Conservation (phyloP, 2,797 vertebrate genomes). For the Megaceryle alcyon region DNA sequence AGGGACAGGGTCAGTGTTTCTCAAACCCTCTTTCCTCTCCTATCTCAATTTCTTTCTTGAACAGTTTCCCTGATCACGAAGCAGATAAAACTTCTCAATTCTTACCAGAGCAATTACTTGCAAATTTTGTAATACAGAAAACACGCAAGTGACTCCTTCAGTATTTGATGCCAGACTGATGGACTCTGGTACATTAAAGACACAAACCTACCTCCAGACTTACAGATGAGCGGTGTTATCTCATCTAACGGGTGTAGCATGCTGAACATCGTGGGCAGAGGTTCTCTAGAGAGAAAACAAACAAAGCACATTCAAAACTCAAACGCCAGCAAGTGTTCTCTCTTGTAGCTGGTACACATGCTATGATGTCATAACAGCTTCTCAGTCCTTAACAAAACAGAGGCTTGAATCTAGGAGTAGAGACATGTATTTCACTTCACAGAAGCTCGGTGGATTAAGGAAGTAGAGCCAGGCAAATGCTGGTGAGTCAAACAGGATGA, state of each 20-base stretch:
- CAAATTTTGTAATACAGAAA: background rate
- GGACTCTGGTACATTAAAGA: background rate
- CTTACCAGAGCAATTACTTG: background rate
- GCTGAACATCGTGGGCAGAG: slow-evolving; percentile 94
- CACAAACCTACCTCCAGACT: slow-evolving; percentile 85
- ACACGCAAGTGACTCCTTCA: background rate
- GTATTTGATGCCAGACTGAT: background rate
- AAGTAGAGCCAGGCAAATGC: background rate
- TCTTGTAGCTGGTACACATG: background rate
- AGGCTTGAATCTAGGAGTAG: background rate
- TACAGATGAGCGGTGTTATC: slow-evolving; percentile 92
- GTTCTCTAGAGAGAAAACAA: slow-evolving; percentile 82
- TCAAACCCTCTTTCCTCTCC: background rate
- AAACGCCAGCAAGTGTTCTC: background rate
- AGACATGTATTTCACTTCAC: background rate
- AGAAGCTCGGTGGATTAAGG: background rate
- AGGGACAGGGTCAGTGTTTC: background rate
- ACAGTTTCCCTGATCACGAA: background rate
- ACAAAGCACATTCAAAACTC: background rate
- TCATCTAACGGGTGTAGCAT: slow-evolving; percentile 97
- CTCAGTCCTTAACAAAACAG: background rate
- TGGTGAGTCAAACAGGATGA: background rate
- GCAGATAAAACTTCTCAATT: background rate
- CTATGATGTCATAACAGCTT: background rate
- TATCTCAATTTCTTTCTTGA: background rate